These are phyloP conservation scores for Perdita meconis DNA, from an alignment of 2,888 invertebrate species.

Conservation along the genomic window DNA sequence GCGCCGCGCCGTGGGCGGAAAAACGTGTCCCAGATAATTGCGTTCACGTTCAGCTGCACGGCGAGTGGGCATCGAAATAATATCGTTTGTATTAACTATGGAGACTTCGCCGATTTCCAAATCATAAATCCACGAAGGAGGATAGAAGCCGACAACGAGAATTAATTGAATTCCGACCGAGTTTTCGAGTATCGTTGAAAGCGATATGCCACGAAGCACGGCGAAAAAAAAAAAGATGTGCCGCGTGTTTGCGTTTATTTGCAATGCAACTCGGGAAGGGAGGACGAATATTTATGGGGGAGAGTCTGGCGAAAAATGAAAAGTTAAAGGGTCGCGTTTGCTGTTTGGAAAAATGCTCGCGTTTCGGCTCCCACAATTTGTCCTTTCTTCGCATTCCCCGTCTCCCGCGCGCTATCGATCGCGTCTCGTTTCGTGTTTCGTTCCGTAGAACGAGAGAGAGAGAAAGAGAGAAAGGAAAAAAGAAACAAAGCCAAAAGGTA, in stretches of 20 bases:
- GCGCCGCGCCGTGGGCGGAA: neutral
- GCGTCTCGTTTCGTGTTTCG: neutral
- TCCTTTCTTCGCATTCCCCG: neutral
- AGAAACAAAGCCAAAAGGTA: too few relatives aligned
- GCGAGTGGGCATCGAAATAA: conserved; percentile 26
- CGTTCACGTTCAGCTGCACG: neutral
- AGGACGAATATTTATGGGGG: neutral
- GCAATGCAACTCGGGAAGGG: neutral
- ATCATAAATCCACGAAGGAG: neutral
- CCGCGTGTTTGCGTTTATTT: neutral
- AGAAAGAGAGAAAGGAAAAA: too few relatives aligned
- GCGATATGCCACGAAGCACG: neutral
- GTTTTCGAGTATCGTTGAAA: neutral
- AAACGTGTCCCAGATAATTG: conserved; percentile 17
- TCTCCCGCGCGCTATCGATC: neutral
- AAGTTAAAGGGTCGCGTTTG: neutral
- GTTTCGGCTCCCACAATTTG: neutral
- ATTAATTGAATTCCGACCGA: conserved; percentile 27
- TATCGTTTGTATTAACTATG: conserved; percentile 11
- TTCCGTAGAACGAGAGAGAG: neutral
- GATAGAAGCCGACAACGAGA: neutral
- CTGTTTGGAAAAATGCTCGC: neutral
- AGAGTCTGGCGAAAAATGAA: neutral
- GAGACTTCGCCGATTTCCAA: neutral
- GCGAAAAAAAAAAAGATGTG: too few relatives aligned